Evolutionary conservation across 1,140 invertebrate species (phyloP), one percentile per base, ranked within the genome.

Genomic region (Drosophila kanapiae): DNA sequence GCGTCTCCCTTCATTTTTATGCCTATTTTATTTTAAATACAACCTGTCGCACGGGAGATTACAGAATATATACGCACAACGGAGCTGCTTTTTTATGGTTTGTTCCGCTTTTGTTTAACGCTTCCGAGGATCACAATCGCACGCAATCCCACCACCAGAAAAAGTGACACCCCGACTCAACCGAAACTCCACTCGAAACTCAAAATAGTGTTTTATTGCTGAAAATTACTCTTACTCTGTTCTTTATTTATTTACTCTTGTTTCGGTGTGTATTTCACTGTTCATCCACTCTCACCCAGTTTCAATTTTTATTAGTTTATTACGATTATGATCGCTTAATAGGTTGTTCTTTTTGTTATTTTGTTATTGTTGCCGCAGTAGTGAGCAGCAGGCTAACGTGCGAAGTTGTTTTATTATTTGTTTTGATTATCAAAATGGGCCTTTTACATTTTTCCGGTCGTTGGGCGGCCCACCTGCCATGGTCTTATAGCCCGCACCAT

Each of bases 261-360:
- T 57, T 57, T 18, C 45, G 27, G 67, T 69, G 29, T 63, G 18
- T 11, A 3, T 58, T 64, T 51, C 35, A 40, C 64, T 38, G 40
- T 60, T 54, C 68, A 68, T 85, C 38, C 80, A 61, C 67, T 80
- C 70, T 85, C 84, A 77, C 75, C 80, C 90, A 86, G 78, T 85
- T 92, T 91, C 78, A 76, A 82, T 91, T 85, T 72, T 92, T 92
- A 92, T 92, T 92, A 79, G 86, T 88, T 92, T 91, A 92, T 92
- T 88, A 88, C 91, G 91, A 87, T 88, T 91, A 92, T 92, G 91
- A 92, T 88, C 86, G 81, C 80, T 92, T 92, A 92, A 92, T 92
- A 91, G 70, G 49, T 35, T 75, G 61, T 68, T 78, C 49, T 48
- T 67, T 33, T n/a, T n/a, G 51, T 27, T 62, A n/a, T 43, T 54